phyloP scores from a whole-genome alignment of 2,797 vertebrate genomes.

The Bovichtus variegatus region DNA sequence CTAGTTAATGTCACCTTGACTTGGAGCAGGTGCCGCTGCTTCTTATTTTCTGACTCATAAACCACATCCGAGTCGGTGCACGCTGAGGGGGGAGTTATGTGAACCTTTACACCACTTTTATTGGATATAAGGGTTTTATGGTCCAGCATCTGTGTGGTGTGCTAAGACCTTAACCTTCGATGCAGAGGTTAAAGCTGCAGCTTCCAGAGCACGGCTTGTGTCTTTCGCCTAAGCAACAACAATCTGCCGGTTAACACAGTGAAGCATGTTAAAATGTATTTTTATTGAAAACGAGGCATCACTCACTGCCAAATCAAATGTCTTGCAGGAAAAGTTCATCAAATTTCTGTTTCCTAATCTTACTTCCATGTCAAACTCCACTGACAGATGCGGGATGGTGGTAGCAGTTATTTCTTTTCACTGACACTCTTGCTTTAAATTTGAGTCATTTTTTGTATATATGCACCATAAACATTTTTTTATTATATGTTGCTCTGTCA shows the following conservation, averaged over 20 bases:
- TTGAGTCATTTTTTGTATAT: not conserved
- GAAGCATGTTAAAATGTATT: not conserved
- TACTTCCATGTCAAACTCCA: not conserved
- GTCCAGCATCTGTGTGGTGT: conserved; percentile 32
- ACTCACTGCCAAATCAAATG: not conserved
- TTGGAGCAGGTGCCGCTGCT: conserved; percentile 61
- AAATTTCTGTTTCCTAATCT: not conserved
- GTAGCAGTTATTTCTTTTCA: not conserved
- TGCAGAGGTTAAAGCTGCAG: conserved; percentile 51
- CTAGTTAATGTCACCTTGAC: conserved; percentile 71
- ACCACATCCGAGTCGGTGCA: conserved; percentile 43
- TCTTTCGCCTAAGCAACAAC: not conserved
- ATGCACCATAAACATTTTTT: not conserved
- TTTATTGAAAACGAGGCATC: not conserved
- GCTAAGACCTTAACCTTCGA: conserved; percentile 37
- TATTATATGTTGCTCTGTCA: not conserved
- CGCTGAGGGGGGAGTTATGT: conserved; percentile 58
- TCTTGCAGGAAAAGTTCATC: not conserved
- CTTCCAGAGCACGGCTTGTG: conserved; percentile 6
- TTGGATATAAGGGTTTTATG: conserved; percentile 55
- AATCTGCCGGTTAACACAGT: not conserved
- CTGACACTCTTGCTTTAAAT: not conserved
- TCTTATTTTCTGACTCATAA: conserved; percentile 78
- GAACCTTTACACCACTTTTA: conserved; percentile 63
- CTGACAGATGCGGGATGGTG: not conserved